phyloP scores from a whole-genome alignment of 2,113 vertebrate species.

The Ammodytes marinus region DNA sequence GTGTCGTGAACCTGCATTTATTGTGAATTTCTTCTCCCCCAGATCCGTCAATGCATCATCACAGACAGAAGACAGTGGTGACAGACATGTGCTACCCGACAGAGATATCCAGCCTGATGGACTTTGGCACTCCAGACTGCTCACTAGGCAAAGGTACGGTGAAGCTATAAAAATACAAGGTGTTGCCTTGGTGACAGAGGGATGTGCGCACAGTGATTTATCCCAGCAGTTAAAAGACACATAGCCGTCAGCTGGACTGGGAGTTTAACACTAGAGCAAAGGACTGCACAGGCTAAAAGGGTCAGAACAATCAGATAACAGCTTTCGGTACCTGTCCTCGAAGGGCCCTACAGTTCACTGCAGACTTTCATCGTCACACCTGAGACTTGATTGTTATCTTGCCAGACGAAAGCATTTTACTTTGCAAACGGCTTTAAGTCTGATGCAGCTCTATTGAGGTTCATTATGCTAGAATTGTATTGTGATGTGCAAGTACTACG shows the following conservation, averaged over 20 bases:
- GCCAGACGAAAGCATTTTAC: constrained; percentile 21
- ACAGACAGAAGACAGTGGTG: constrained; percentile 82
- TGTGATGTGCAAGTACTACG: constrained; percentile 48
- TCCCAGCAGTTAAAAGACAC: constrained; percentile 67
- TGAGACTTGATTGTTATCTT: constrained; percentile 27
- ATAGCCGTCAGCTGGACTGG: constrained; percentile 52
- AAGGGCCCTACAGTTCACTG: constrained; percentile 22
- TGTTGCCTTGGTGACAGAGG: constrained; percentile 74
- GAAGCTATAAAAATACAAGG: constrained; percentile 29
- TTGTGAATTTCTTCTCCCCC: not conserved
- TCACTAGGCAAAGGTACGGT: constrained; percentile 84
- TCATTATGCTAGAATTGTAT: constrained; percentile 19
- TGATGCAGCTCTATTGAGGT: constrained; percentile 27
- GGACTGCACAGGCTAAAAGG: constrained; percentile 28
- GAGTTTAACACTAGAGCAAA: constrained; percentile 62
- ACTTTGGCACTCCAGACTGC: constrained; percentile 84
- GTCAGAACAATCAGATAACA: constrained; percentile 63
- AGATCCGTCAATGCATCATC: constrained; percentile 81
- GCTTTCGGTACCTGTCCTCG: constrained; percentile 11
- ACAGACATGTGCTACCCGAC: constrained; percentile 85
- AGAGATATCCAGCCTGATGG: constrained; percentile 85
- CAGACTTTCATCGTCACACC: constrained; percentile 36
- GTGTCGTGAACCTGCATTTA: not conserved
- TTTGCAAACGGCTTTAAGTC: constrained; percentile 30
- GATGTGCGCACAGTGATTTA: constrained; percentile 61